Evolutionary conservation across 2,113 vertebrate genomes (phyloP), one percentile per base, ranked within the genome.

Genomic region (Hyla sarda): DNA sequence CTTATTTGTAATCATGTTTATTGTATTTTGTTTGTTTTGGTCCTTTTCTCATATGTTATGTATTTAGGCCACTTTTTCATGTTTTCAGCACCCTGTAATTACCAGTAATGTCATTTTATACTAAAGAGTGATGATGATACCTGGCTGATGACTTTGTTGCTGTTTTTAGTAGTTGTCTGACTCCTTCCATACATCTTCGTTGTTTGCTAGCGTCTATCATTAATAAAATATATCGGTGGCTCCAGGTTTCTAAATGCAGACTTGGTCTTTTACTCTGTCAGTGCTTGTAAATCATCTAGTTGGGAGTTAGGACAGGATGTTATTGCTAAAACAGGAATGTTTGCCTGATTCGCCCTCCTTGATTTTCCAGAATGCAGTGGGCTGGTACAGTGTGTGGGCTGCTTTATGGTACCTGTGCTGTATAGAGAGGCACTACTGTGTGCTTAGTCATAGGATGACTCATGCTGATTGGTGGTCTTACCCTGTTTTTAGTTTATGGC

Each of bases 371-470:
- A 74, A 52, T 41, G 37, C 47, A 28, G 60, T 50, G 5, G 34
- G 45, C 21, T 76, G 10, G 30, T n/a, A 69, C 37, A 52, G 25
- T 62, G 52, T 50, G 73, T 76, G 56, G 74, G 74, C 54, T 34
- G 45, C n/a, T 21, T 52, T 1, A 73, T 72, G 19, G 47, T 76
- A 48, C 54, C 37, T 62, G 34, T 45, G 28, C 50, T 75, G 47
- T 50, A 28, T 2, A 37, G 50, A 76, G 12, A 32, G 67, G 69
- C 48, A 41, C 21, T 69, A 45, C 60, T 30, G 21, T 48, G 54
- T 47, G 41, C 14, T 34, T 65, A 72, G 48, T 79, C 47, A 71
- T 21, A 56, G 76, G 34, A 30, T 79, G 48, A 86, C 13, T 56
- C 45, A 80, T 67, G 32, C n/a, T 56, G 76, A 45, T 72, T 77